These are phyloP conservation scores for Mormyrops boulengeri DNA, from an alignment of 2,797 vertebrate species.

Conservation along the genomic window DNA sequence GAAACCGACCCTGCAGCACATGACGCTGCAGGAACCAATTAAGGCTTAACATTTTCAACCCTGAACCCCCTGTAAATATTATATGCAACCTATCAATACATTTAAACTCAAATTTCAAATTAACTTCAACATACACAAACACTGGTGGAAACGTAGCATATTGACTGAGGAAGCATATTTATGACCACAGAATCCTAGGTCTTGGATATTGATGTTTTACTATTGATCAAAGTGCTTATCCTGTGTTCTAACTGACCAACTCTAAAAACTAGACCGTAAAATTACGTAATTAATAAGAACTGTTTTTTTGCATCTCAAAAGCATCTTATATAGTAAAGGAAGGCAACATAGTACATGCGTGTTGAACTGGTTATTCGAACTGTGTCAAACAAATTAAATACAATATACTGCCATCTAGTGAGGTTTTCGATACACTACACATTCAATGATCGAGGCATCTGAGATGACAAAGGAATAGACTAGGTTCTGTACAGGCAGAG, in stretches of 20 bases:
- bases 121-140: background rate
- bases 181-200: background rate
- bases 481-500: background rate
- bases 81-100: background rate
- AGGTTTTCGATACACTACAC: background rate
- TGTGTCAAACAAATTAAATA: background rate
- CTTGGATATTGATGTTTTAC: background rate
- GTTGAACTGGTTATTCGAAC: background rate
- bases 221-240: background rate
- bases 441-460: background rate
- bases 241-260: background rate
- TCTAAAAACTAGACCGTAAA: background rate
- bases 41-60: background rate
- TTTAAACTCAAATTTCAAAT: slow-evolving; percentile 8
- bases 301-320: background rate
- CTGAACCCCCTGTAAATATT: background rate
- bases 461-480: background rate
- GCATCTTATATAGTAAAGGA: background rate
- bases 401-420: slow-evolving; percentile 6
- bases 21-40: background rate
- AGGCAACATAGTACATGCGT: background rate
- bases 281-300: background rate
- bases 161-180: background rate
- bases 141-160: background rate
- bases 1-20: background rate